Conservation (phyloP, 2,797 vertebrate species). For the Clamator glandarius region DNA sequence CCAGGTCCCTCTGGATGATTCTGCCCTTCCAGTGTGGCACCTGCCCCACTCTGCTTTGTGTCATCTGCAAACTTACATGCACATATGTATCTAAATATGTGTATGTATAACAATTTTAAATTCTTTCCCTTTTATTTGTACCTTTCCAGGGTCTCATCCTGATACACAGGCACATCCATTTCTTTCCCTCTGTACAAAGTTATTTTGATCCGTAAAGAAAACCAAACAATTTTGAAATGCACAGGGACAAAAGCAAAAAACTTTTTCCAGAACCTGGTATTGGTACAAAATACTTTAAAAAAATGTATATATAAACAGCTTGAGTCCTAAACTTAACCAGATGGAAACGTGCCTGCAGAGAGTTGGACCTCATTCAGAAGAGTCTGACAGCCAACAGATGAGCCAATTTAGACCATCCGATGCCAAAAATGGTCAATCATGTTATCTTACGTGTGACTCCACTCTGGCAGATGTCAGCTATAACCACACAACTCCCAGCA, state of each 20-base stretch:
- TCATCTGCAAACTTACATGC: neutral
- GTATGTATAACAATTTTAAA: neutral
- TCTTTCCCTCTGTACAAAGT: neutral
- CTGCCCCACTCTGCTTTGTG: no score
- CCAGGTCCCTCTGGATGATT: no score
- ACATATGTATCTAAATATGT: neutral
- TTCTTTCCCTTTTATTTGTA: slow-evolving; percentile 14
- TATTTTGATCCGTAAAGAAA: slow-evolving; percentile 32
- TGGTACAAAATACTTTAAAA: slow-evolving; percentile 45
- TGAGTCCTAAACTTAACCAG: slow-evolving; percentile 83
- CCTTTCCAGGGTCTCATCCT: neutral
- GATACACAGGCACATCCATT: neutral
- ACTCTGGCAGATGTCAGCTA: slow-evolving; percentile 73
- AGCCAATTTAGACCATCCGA: slow-evolving; percentile 78
- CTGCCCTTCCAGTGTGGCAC: no score
- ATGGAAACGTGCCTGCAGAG: slow-evolving; percentile 82
- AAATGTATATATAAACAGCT: slow-evolving; percentile 72
- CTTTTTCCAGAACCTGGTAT: slow-evolving; percentile 54
- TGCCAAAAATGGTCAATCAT: slow-evolving; percentile 82
- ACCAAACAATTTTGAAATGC: slow-evolving; percentile 23
- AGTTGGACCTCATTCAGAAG: slow-evolving; percentile 77
- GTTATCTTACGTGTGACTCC: slow-evolving; percentile 76
- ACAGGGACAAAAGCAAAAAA: slow-evolving; percentile 15
- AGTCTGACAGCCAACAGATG: slow-evolving; percentile 78
- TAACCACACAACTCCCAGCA: slow-evolving; percentile 72